Evolutionary conservation across 2,888 invertebrate species (phyloP).

Genomic region (Galerucella pusilla): DNA sequence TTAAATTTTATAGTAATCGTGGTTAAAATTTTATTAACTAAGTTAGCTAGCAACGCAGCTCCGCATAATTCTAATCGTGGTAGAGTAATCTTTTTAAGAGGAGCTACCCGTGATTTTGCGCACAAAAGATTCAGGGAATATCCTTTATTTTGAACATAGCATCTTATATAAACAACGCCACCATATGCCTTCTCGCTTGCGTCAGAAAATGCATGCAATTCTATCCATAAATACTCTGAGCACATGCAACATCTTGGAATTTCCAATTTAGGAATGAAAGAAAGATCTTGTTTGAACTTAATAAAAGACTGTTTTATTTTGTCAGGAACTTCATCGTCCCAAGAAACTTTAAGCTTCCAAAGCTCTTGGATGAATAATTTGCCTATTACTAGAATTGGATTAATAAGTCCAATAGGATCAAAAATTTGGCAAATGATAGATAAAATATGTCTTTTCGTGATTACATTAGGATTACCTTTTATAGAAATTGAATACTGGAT

Average conservation of each 20-base stretch:
- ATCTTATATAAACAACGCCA: background rate
- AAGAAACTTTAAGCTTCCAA: conserved; percentile 36
- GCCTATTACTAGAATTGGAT: conserved; percentile 29
- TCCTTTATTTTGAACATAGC: background rate
- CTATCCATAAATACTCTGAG: conserved; percentile 13
- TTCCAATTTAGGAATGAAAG: background rate
- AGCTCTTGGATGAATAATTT: conserved; percentile 38
- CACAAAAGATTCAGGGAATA: background rate
- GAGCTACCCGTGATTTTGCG: background rate
- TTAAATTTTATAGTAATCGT: conserved; percentile 9
- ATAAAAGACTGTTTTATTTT: conserved; percentile 6
- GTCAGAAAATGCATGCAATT: conserved; percentile 21
- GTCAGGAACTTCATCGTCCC: conserved; percentile 36
- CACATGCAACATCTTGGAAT: conserved; percentile 18
- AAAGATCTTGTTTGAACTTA: conserved; percentile 9
- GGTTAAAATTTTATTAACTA: background rate
- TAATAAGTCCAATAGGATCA: conserved; percentile 36
- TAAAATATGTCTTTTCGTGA: conserved; percentile 35
- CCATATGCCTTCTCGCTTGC: conserved; percentile 20
- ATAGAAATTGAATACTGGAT: conserved; percentile 30
- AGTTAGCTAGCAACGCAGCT: conserved; percentile 17
- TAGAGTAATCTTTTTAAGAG: conserved; percentile 9
- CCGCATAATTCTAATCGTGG: background rate
- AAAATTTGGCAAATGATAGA: conserved; percentile 35
- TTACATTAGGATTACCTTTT: background rate